These are phyloP conservation scores for Wasmannia auropunctata DNA, from an alignment of 1,140 invertebrate genomes.

Conservation along the genomic window DNA sequence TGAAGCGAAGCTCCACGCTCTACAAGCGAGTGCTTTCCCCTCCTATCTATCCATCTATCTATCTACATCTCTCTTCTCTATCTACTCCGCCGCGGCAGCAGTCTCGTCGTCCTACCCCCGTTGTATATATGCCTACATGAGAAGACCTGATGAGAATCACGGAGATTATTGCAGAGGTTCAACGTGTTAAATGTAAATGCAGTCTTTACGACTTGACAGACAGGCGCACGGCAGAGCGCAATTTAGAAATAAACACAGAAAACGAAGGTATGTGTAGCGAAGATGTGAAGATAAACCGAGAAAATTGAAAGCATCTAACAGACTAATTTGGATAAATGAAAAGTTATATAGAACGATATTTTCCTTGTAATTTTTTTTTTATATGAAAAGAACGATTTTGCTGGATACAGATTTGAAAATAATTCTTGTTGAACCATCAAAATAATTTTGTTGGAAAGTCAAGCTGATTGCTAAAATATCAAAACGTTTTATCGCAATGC, in stretches of 20 bases:
- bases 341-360: not conserved
- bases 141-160: slow-evolving; percentile 8
- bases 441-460: no score
- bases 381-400: no score
- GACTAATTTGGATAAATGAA: not conserved
- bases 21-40: slow-evolving; percentile 7
- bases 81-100: not conserved
- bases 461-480: no score
- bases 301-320: not conserved
- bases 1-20: slow-evolving; percentile 48
- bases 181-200: slow-evolving; percentile 30
- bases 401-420: no score
- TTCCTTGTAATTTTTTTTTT: not conserved
- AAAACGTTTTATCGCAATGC: no score
- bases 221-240: not conserved
- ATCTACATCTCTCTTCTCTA: not conserved
- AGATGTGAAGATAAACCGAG: not conserved
- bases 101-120: not conserved
- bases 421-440: no score
- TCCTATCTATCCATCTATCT: not conserved
- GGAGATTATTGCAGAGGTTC: slow-evolving; percentile 32
- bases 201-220: not conserved
- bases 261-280: not conserved
- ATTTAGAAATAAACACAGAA: not conserved
- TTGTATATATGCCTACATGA: slow-evolving; percentile 3